Evolutionary conservation across 2,113 vertebrate genomes (phyloP).

Genomic region (Chaetodon trifascialis): DNA sequence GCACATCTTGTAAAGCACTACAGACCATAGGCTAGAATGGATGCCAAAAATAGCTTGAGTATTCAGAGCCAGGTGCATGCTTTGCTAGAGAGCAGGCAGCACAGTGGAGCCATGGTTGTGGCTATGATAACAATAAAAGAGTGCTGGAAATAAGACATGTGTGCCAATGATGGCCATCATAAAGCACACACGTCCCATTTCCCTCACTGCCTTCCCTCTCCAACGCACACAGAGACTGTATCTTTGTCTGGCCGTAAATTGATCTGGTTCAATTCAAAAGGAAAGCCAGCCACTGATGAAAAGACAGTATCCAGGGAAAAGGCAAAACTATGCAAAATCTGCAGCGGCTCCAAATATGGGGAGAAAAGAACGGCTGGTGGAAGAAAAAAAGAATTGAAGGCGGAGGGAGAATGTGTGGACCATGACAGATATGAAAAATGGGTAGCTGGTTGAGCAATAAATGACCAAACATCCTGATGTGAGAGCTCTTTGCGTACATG

Average conservation of each 20-base stretch:
- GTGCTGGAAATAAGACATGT: constrained; percentile 46
- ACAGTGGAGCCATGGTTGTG: constrained; percentile 38
- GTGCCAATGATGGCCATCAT: constrained; percentile 60
- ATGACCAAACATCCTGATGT: constrained; percentile 79
- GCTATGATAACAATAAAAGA: constrained; percentile 59
- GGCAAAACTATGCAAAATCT: constrained; percentile 77
- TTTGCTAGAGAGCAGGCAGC: constrained; percentile 24
- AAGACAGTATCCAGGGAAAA: constrained; percentile 81
- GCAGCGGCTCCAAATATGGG: constrained; percentile 81
- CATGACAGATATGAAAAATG: constrained; percentile 83
- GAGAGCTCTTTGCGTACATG: constrained; percentile 40
- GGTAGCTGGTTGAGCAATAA: constrained; percentile 72
- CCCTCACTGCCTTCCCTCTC: constrained; percentile 41
- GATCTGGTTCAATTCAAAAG: constrained; percentile 79
- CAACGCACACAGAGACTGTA: constrained; percentile 65
- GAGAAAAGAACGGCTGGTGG: constrained; percentile 68
- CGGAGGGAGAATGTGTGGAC: constrained; percentile 65
- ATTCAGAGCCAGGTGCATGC: constrained; percentile 47
- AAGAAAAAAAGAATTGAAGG: constrained; percentile 9
- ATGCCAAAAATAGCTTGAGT: constrained; percentile 40
- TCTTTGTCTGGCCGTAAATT: constrained; percentile 73
- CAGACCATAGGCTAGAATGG: constrained; percentile 1
- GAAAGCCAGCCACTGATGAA: constrained; percentile 76
- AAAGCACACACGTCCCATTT: constrained; percentile 58
- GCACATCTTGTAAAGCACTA: constrained; percentile 4